Base-by-base conservation (phyloP, 2,113 vertebrate genomes). In the Dascyllus trimaculatus region DNA sequence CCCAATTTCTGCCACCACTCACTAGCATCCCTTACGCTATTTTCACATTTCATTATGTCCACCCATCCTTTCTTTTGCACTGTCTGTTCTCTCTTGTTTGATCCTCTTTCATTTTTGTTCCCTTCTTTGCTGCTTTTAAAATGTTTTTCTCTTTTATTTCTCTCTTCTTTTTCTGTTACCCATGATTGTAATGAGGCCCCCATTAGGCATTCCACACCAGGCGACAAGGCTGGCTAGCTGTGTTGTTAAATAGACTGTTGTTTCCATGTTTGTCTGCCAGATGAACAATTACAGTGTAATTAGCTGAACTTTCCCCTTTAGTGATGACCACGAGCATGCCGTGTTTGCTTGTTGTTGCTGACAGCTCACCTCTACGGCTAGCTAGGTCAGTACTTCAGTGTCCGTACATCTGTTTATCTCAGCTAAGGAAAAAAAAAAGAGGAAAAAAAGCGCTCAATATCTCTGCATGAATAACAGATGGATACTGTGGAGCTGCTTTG, bases 301-400 rank as follows among this genome's bases (percentile, higher is more conserved):
- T 89, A 87, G 67, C 65, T 73, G 85, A 88, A 79, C 90, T 85
- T 81, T 90, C 76, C 52, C 91, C 86, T 85, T 82, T 24, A 29
- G 71, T 51, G 63, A 79, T 82, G 87, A 87, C 87, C 85, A 71
- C 8, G 2, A 61, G 81, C 45, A 32, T 77, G 63, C 51, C 25
- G 43, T 67, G 85, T 81, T 90, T 82, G 68, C 71, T 82, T 91
- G 90, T 85, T 85, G 87, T 71, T 84, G 74, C 79, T 86, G 82
- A 84, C 85, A 89, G 79, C 72, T 86, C 83, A 89, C 89, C 89
- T 89, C 85, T 75, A 74, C 10, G 24, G 88, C 76, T 14, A 71
- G 79, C 69, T 61, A 48, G 86, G 85, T 85, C 87, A 83, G 57
- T 69, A 61, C 65, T 83, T 84, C 61, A 22, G 71, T 78, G 79